Conservation (phyloP, 1,140 invertebrate species). For the Ridgeia piscesae region DNA sequence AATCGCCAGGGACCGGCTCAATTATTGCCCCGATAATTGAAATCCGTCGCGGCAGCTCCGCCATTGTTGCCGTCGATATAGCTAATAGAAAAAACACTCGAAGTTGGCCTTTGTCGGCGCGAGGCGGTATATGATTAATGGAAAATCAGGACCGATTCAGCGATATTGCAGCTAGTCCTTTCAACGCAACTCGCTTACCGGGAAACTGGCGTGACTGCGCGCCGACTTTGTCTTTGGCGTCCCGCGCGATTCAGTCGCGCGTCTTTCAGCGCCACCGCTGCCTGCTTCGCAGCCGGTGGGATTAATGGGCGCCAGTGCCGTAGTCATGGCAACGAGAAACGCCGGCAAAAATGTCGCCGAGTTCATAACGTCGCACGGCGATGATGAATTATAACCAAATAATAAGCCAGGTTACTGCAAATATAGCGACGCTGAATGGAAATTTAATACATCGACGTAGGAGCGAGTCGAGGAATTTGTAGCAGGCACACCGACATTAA, state of each 20-base stretch:
- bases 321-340: slow-evolving; percentile 4
- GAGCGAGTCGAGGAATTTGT: background rate
- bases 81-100: background rate
- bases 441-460: background rate
- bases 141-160: background rate
- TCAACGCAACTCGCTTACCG: background rate
- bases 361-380: background rate
- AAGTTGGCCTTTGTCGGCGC: background rate
- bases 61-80: background rate
- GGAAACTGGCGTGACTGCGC: background rate
- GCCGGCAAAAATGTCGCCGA: background rate
- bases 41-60: background rate
- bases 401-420: background rate
- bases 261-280: background rate
- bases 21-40: background rate
- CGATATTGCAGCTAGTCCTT: background rate
- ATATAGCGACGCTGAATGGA: background rate
- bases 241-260: background rate
- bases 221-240: background rate
- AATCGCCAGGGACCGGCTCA: background rate
- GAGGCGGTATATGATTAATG: background rate
- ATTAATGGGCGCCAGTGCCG: background rate
- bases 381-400: slow-evolving; percentile 2
- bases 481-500: background rate
- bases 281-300: background rate